Percentiles rank a stretch among this genome's conserved stretches.
Evolutionary conservation across 2,113 vertebrate genomes (phyloP).

Genomic region (Eretmochelys imbricata): DNA sequence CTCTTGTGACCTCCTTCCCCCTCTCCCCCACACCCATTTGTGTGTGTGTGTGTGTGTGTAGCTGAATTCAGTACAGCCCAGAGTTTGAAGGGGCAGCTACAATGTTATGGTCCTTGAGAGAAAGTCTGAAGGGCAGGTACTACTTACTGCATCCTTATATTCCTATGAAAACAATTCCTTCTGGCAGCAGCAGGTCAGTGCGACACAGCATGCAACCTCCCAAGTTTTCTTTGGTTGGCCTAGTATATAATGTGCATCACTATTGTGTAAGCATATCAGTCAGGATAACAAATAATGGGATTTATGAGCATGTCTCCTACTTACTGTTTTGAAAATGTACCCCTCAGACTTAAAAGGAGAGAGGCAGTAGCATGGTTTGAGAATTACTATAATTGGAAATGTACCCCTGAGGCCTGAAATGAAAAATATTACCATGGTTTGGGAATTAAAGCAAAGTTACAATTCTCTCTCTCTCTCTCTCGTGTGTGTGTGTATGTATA

Average conservation of each 20-base stretch:
- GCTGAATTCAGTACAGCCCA: background rate
- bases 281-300: background rate
- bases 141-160: background rate
- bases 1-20: background rate
- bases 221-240: background rate
- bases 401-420: background rate
- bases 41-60: background rate
- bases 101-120: background rate
- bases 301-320: background rate
- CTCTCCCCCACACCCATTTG: background rate
- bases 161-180: background rate
- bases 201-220: fast-evolving
- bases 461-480: background rate
- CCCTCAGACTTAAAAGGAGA: background rate
- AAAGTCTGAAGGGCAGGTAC: background rate
- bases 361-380: background rate
- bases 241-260: background rate
- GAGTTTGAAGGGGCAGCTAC: background rate
- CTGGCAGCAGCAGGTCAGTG: background rate
- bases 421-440: background rate
- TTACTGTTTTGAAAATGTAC: background rate
- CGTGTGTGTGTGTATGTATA: background rate
- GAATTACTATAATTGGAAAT: background rate
- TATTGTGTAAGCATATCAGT: background rate
- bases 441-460: background rate